Evolutionary conservation across 2,113 vertebrate genomes (phyloP).

Genomic region (Coryphaenoides rupestris): DNA sequence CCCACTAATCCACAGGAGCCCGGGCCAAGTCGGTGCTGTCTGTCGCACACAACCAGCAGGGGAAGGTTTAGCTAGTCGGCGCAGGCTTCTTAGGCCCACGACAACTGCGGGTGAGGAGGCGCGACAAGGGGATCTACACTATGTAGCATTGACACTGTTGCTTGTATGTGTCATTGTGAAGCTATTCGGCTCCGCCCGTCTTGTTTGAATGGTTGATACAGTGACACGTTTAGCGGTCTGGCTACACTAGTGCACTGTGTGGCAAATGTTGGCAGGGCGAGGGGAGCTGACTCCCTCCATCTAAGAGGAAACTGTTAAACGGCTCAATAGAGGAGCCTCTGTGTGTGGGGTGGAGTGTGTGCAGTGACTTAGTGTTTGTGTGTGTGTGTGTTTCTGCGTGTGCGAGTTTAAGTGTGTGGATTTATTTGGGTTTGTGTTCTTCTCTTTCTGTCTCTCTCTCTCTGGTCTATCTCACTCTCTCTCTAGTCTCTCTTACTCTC

Average conservation of each 20-base stretch:
- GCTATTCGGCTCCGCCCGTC: constrained; percentile 38
- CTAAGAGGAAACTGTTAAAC: constrained; percentile 44
- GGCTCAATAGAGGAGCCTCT: constrained; percentile 19
- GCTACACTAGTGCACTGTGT: constrained; percentile 52
- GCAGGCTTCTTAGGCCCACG: not conserved
- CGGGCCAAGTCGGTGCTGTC: constrained; percentile 41
- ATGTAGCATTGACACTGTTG: not conserved
- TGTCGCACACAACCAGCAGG: constrained; percentile 16
- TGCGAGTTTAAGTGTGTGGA: constrained; percentile 36
- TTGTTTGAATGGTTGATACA: constrained; percentile 49
- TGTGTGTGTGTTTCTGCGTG: not conserved
- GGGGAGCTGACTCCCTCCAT: constrained; percentile 29
- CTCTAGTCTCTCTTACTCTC: no score
- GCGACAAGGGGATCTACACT: not conserved
- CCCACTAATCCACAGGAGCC: constrained; percentile 59
- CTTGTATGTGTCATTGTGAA: not conserved
- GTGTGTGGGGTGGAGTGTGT: constrained; percentile 11
- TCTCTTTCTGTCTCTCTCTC: not conserved
- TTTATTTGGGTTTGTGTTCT: constrained; percentile 2
- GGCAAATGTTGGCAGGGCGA: constrained; percentile 37
- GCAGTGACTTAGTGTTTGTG: no score
- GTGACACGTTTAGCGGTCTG: constrained; percentile 17
- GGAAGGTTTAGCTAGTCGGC: not conserved
- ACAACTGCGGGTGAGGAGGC: not conserved
- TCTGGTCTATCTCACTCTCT: not conserved